Evolutionary conservation across 2,797 vertebrate species (phyloP), one percentile per base, ranked within the genome.

Genomic region (Sebastiscus tertius): DNA sequence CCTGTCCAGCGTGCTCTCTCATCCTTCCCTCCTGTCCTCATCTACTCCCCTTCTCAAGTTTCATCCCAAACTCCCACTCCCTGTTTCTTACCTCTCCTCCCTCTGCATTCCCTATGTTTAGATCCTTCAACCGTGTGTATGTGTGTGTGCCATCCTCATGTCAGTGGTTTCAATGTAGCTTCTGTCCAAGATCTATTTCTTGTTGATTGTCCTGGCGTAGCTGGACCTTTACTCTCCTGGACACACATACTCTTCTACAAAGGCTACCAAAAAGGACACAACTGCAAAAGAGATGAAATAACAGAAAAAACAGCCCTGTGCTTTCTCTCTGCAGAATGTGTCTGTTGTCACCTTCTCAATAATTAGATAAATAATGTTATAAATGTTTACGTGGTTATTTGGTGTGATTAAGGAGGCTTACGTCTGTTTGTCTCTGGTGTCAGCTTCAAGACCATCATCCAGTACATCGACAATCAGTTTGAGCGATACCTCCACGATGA

Each of bases 381-480:
- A 24, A 24, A 24, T 24, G 6, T 27, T 68, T 34, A 27, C 4
- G 7, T 54, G 61, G 6, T 72, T 14, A 20, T 70, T 71, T 64
- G 9, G 3, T 63, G n/a, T 67, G 29, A 58, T 79, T 13, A 42
- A 36, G 5, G 39, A 18, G 9, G 12, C 24, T 54, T 82, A 14
- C 75, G 4, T 63, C 18, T 63, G 2, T 78, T 29, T 79, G 11
- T 72, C 39, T 79, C 12, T 36, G 4, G 33, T 26, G 16, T 59
- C 91, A 99, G 99, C 91, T 99, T 99, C 87, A 98, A 97, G 92
- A 99, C 99, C 46, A 99, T 99, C 79, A 99, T 99, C 83, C 96
- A 97, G 65, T 99, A 99, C 92, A 98, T 99, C 3, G 98, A 99
- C 79, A 98, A 99, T 89, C 98, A 99, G 87, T 99, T 99, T 92